phyloP scores from a whole-genome alignment of 92 coral and sea anemone species.

The Parazoanthus swiftii region DNA sequence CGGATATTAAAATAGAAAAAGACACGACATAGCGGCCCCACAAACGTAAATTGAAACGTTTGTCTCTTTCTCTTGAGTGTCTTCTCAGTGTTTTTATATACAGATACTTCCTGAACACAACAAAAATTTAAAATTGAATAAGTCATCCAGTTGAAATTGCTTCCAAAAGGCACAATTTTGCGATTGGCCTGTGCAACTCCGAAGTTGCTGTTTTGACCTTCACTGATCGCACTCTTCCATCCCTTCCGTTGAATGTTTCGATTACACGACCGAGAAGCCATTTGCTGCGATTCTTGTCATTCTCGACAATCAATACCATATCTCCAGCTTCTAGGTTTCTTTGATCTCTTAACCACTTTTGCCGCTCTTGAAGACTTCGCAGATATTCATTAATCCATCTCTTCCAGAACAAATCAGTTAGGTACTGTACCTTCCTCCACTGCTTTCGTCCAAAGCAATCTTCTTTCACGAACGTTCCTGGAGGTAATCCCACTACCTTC shows the following conservation, averaged over 20 bases:
- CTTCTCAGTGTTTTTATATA: neutral
- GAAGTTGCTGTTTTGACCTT: slow-evolving; percentile 32
- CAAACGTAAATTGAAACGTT: neutral
- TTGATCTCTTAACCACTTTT: slow-evolving; percentile 25
- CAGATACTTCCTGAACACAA: neutral
- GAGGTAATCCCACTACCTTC: slow-evolving; percentile 46
- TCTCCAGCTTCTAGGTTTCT: slow-evolving; percentile 28
- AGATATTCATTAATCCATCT: slow-evolving; percentile 44
- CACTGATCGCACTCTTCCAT: slow-evolving; percentile 37
- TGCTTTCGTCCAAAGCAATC: slow-evolving; percentile 49
- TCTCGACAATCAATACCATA: slow-evolving; percentile 29
- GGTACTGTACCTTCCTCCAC: slow-evolving; percentile 49
- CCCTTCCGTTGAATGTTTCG: slow-evolving; percentile 26
- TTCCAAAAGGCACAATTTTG: neutral
- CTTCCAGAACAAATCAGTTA: slow-evolving; percentile 45
- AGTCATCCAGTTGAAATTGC: neutral
- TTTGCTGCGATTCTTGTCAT: neutral
- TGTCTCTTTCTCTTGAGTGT: neutral
- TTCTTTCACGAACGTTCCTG: slow-evolving; percentile 54
- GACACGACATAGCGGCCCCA: slow-evolving; percentile 16
- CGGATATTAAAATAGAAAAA: neutral
- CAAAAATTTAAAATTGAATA: neutral
- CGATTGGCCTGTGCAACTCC: neutral
- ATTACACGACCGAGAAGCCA: slow-evolving; percentile 48
- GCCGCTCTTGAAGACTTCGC: slow-evolving; percentile 24